Percentiles rank a stretch among this genome's conserved stretches.
phyloP scores from a whole-genome alignment of 1,140 invertebrate genomes.

The Adelges cooleyi region DNA sequence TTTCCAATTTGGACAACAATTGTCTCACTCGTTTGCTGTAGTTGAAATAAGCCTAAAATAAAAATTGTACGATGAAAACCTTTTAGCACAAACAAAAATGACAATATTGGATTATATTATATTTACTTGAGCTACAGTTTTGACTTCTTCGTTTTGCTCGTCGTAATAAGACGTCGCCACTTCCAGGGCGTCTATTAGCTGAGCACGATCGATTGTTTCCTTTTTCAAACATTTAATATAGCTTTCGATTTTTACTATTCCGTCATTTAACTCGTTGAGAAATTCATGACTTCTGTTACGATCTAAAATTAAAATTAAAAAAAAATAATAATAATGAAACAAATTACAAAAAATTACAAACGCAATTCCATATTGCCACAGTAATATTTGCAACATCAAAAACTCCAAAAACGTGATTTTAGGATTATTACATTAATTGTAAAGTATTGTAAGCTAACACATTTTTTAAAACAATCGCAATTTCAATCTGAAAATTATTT shows the following conservation, averaged over 20 bases:
- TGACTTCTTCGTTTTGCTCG: conserved; percentile 78
- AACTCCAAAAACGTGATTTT: no score
- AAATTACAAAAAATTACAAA: no score
- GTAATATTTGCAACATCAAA: no score
- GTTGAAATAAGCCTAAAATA: conserved; percentile 72
- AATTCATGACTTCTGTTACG: conserved; percentile 67
- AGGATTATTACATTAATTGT: no score
- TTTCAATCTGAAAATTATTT: no score
- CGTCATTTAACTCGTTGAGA: conserved; percentile 74
- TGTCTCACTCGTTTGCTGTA: conserved; percentile 75
- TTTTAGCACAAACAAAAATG: conserved; percentile 2
- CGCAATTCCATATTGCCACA: no score
- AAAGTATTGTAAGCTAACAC: no score
- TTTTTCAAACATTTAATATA: conserved; percentile 67
- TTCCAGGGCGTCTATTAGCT: conserved; percentile 60
- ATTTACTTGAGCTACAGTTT: conserved; percentile 54
- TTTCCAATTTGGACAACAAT: conserved; percentile 71
- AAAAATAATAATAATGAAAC: no score
- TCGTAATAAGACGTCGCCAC: conserved; percentile 78
- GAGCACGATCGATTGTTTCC: conserved; percentile 67
- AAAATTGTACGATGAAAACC: conserved; percentile 20
- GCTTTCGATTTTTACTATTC: conserved; percentile 60
- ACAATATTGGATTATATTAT: conserved; percentile 57
- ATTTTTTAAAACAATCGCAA: no score
- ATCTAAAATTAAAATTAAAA: no score